Conservation (phyloP, 2,797 vertebrate species). For the Erethizon dorsatum region DNA sequence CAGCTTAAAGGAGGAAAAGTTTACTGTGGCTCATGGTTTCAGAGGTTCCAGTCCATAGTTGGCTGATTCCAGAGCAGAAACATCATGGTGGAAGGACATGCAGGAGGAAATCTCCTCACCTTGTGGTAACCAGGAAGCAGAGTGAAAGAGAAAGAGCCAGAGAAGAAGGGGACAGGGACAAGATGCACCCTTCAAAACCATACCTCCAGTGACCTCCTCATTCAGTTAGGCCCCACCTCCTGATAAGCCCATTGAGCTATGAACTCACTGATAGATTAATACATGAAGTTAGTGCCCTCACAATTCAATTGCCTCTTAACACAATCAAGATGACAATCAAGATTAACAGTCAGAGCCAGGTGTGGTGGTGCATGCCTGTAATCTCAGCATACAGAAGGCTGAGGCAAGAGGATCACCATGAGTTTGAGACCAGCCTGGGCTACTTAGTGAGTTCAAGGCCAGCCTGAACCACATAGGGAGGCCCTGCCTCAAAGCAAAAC, state of each 20-base stretch:
- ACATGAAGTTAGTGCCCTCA: neutral
- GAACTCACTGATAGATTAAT: neutral
- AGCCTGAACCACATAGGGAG: neutral
- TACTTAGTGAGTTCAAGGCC: neutral
- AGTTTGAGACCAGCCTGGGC: neutral
- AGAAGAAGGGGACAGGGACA: neutral
- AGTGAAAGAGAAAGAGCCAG: neutral
- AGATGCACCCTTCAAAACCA: neutral
- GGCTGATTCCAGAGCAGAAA: neutral
- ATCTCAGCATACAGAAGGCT: neutral
- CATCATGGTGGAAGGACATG: neutral
- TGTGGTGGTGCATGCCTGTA: neutral
- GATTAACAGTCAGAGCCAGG: neutral
- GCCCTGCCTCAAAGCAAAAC: neutral
- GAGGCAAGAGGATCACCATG: neutral
- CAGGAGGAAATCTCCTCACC: neutral
- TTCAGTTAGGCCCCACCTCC: neutral
- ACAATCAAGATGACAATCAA: neutral
- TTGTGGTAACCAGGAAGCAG: neutral
- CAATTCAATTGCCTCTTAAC: neutral
- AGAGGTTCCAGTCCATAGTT: neutral
- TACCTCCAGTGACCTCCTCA: neutral
- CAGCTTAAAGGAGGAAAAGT: neutral
- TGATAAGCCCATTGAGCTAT: neutral
- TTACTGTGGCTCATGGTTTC: neutral